A percentile compares a stretch with the other conserved stretches of the same genome.
Evolutionary conservation across 2,113 vertebrate genomes (phyloP).

Genomic region (Vireo altiloquus): DNA sequence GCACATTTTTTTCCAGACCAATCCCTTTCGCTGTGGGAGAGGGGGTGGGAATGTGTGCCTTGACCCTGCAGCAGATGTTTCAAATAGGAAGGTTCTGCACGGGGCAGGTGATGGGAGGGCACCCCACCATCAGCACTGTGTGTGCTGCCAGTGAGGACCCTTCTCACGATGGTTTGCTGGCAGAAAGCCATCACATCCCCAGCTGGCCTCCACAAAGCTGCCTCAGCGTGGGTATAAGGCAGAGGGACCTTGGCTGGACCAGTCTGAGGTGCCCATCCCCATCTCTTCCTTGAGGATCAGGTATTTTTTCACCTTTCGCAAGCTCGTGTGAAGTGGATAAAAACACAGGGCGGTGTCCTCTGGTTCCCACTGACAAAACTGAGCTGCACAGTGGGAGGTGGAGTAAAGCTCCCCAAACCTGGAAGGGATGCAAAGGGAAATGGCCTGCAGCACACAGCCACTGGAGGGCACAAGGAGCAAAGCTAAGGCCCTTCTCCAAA

Average conservation of each 20-base stretch:
- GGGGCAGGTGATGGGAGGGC: rapidly evolving
- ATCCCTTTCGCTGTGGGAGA: neutral
- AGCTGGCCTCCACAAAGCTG: neutral
- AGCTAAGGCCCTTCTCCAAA: neutral
- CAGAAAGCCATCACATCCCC: neutral
- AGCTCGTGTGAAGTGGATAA: neutral
- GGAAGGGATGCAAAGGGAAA: neutral
- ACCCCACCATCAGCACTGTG: rapidly evolving
- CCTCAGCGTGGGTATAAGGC: neutral
- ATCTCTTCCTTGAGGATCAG: neutral
- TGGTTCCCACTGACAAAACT: neutral
- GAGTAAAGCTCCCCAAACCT: rapidly evolving
- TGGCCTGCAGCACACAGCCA: neutral
- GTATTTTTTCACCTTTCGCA: neutral
- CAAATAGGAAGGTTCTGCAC: too few relatives aligned
- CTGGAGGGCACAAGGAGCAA: neutral
- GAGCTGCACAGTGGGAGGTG: neutral
- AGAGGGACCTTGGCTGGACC: neutral
- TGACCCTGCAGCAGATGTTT: rapidly evolving
- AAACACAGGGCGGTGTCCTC: neutral
- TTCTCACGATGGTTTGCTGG: neutral
- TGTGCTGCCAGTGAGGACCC: neutral
- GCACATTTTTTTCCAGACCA: neutral
- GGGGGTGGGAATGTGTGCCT: neutral
- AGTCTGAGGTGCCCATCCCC: neutral